Conservation (phyloP, 1,140 invertebrate genomes). For the Drosophila auraria region DNA sequence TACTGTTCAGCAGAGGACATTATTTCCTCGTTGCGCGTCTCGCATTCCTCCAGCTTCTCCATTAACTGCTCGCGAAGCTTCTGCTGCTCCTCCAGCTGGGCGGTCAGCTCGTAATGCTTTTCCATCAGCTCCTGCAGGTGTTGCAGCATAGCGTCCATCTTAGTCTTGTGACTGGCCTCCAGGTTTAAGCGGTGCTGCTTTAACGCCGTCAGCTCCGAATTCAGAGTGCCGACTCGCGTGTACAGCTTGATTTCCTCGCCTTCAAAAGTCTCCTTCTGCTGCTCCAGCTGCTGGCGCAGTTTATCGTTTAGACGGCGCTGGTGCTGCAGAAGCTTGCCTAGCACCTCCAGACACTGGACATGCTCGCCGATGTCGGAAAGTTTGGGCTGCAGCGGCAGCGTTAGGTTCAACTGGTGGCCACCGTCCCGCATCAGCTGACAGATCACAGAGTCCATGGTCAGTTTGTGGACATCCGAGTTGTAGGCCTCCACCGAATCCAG, state of each 20-base stretch:
- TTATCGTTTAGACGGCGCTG: conserved; percentile 19
- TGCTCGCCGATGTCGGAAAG: conserved; percentile 24
- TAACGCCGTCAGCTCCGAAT: neutral
- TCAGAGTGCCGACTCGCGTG: neutral
- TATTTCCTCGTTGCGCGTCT: conserved; percentile 31
- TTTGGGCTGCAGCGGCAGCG: conserved; percentile 52
- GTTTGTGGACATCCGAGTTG: conserved; percentile 54
- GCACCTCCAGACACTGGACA: conserved; percentile 13
- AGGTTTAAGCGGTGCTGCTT: conserved; percentile 36
- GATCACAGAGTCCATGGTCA: conserved; percentile 36
- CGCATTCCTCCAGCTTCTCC: neutral
- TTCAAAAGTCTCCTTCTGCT: conserved; percentile 13
- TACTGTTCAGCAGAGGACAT: conserved; percentile 38
- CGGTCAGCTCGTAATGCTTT: conserved; percentile 4
- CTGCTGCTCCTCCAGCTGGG: conserved; percentile 11
- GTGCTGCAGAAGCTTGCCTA: conserved; percentile 28
- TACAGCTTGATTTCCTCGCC: conserved; percentile 23
- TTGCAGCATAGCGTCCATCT: conserved; percentile 6
- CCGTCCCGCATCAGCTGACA: conserved; percentile 12
- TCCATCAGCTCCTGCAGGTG: conserved; percentile 25
- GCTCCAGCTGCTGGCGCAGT: conserved; percentile 33
- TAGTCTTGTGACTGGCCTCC: conserved; percentile 6
- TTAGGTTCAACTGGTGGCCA: conserved; percentile 28
- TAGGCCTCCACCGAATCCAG: conserved; percentile 62
- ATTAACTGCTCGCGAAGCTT: neutral